A percentile compares a stretch with the other conserved stretches of the same genome.
Conservation (phyloP, 1,140 invertebrate species). For the Drosophila bifasciata region DNA sequence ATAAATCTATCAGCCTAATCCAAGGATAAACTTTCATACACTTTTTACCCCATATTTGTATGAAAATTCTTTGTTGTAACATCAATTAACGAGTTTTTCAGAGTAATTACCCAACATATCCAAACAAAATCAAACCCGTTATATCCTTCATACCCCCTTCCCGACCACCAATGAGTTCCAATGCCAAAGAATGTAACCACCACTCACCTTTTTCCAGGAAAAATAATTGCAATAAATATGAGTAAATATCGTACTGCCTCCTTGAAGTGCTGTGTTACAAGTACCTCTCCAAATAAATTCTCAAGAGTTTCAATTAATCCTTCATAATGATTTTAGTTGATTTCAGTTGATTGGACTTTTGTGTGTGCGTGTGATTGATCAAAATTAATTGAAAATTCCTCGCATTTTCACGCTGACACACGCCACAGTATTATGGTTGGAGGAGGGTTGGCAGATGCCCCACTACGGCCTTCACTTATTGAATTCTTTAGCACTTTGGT, state of each 20-base stretch:
- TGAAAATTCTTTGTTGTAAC: too few relatives aligned
- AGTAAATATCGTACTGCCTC: background rate
- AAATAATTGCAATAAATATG: background rate
- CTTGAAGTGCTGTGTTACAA: background rate
- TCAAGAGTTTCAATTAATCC: slow-evolving; percentile 53
- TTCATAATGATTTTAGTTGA: slow-evolving; percentile 26
- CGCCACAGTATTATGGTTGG: slow-evolving; percentile 11
- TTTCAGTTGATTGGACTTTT: slow-evolving; percentile 1
- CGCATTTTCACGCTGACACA: slow-evolving; percentile 31
- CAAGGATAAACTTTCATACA: too few relatives aligned
- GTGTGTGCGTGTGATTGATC: slow-evolving; percentile 32
- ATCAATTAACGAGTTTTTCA: too few relatives aligned
- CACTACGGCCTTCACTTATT: slow-evolving; percentile 32
- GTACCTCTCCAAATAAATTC: background rate
- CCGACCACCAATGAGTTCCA: too few relatives aligned
- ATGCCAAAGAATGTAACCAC: too few relatives aligned
- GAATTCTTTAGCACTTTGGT: slow-evolving; percentile 46
- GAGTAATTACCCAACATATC: too few relatives aligned
- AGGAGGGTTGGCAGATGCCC: background rate
- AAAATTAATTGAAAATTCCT: slow-evolving; percentile 59
- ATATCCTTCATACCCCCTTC: too few relatives aligned
- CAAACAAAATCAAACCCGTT: too few relatives aligned
- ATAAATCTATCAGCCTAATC: too few relatives aligned
- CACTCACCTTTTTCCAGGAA: slow-evolving; percentile 19
- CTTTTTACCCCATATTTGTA: too few relatives aligned